Percentiles rank a stretch among this genome's conserved stretches.
Evolutionary conservation across 2,113 vertebrate genomes (phyloP).

Genomic region (Brachyhypopomus occidentalis): DNA sequence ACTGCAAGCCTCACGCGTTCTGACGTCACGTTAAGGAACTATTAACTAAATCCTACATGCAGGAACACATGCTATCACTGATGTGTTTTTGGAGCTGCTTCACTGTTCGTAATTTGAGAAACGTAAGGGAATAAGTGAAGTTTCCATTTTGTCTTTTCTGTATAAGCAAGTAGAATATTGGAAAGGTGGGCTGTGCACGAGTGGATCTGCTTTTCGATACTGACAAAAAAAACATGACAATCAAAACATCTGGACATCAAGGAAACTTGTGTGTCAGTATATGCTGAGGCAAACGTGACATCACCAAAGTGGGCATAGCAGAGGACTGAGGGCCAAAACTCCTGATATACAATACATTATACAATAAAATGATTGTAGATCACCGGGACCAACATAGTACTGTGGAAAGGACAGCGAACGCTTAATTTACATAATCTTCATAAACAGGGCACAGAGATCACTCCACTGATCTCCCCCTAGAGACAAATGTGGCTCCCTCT

Average conservation of each 20-base stretch:
- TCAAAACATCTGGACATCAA: conserved; percentile 33
- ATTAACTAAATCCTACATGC: too few species aligned
- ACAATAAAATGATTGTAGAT: background rate
- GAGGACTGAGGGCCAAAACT: too few species aligned
- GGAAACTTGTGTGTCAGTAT: conserved; percentile 49
- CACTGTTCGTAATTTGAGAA: background rate
- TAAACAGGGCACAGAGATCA: conserved; percentile 13
- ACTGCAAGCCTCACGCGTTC: background rate
- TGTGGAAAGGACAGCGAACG: background rate
- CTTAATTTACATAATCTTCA: conserved; percentile 37
- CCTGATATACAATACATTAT: too few species aligned
- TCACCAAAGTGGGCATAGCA: background rate
- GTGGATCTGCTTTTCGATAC: conserved; percentile 23
- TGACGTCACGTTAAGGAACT: conserved; percentile 22
- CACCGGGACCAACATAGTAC: background rate
- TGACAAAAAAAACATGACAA: conserved; percentile 9
- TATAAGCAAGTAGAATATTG: background rate
- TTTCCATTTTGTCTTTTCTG: background rate
- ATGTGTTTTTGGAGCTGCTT: too few species aligned
- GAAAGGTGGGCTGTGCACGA: background rate
- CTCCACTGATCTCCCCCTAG: conserved; percentile 54
- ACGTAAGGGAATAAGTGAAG: background rate
- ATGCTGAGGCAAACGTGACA: conserved; percentile 51
- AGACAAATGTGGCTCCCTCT: background rate
- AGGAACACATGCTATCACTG: background rate